Evolutionary conservation across 2,888 invertebrate genomes (phyloP).

Genomic region (Megamerina dolium): DNA sequence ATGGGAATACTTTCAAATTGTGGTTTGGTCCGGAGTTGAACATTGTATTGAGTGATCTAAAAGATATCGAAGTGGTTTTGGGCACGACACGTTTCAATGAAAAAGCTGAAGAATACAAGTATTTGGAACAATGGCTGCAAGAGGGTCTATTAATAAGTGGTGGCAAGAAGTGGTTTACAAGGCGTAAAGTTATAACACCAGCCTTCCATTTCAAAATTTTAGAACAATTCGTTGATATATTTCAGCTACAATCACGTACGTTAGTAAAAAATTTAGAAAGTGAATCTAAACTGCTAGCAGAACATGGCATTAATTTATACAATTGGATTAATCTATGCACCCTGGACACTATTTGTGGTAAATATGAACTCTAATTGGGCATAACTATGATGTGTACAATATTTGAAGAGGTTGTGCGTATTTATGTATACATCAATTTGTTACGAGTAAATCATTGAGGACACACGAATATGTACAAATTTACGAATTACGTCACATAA

Average conservation of each 20-base stretch:
- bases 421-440: neutral
- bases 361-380: slow-evolving; percentile 17
- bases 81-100: slow-evolving; percentile 46
- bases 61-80: slow-evolving; percentile 37
- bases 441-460: neutral
- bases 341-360: slow-evolving; percentile 61
- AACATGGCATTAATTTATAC: slow-evolving; percentile 55
- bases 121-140: slow-evolving; percentile 52
- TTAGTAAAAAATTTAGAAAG: slow-evolving; percentile 56
- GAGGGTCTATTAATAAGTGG: slow-evolving; percentile 55
- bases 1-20: slow-evolving; percentile 32
- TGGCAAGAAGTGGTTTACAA: slow-evolving; percentile 48
- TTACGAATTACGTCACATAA: neutral
- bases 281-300: slow-evolving; percentile 51
- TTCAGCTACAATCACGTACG: slow-evolving; percentile 58
- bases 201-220: slow-evolving; percentile 76
- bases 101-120: slow-evolving; percentile 54
- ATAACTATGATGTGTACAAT: neutral
- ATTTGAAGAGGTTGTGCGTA: neutral
- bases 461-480: neutral
- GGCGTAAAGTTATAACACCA: slow-evolving; percentile 68
- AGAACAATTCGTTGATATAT: slow-evolving; percentile 65
- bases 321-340: slow-evolving; percentile 57
- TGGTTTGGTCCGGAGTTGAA: slow-evolving; percentile 45
- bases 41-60: slow-evolving; percentile 33